A percentile compares a stretch with the other conserved stretches of the same genome.
Conservation (phyloP, 2,888 invertebrate genomes). For the Horisme vitalbata region DNA sequence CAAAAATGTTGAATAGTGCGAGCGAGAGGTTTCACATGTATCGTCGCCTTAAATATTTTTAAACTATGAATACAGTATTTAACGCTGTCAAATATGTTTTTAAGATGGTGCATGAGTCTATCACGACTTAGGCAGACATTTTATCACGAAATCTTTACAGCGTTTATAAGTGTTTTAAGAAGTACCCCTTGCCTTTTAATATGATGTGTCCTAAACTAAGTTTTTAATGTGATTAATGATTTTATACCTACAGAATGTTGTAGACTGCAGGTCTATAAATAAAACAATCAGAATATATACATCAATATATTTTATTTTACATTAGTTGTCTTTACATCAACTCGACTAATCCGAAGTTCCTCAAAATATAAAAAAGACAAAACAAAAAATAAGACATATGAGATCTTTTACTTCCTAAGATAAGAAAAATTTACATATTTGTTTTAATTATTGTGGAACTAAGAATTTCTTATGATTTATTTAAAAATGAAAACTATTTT, state of each 20-base stretch:
- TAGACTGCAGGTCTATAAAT: constrained; percentile 44
- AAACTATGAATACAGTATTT: too few relatives aligned
- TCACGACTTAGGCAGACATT: too few relatives aligned
- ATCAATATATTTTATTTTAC: constrained; percentile 83
- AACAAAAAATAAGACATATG: constrained; percentile 82
- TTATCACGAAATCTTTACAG: too few relatives aligned
- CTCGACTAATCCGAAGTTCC: constrained; percentile 80
- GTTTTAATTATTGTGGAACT: constrained; percentile 76
- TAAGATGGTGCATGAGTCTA: too few relatives aligned
- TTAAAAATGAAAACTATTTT: constrained; percentile 55
- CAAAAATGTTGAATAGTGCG: too few relatives aligned
- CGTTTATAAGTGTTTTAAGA: too few relatives aligned
- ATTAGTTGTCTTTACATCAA: constrained; percentile 83
- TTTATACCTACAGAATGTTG: constrained; percentile 17
- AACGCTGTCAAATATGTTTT: too few relatives aligned
- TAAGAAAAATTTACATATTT: constrained; percentile 80
- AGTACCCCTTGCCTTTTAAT: constrained; percentile 2
- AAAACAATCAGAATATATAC: constrained; percentile 64
- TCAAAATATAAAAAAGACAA: constrained; percentile 83
- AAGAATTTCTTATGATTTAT: constrained; percentile 74
- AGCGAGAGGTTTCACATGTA: too few relatives aligned
- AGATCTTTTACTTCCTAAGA: constrained; percentile 83
- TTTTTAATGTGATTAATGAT: constrained; percentile 19
- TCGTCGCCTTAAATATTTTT: too few relatives aligned
- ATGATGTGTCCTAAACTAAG: constrained; percentile 11